Conservation (phyloP, 1,140 invertebrate species). For the Trinorchestia longiramus region DNA sequence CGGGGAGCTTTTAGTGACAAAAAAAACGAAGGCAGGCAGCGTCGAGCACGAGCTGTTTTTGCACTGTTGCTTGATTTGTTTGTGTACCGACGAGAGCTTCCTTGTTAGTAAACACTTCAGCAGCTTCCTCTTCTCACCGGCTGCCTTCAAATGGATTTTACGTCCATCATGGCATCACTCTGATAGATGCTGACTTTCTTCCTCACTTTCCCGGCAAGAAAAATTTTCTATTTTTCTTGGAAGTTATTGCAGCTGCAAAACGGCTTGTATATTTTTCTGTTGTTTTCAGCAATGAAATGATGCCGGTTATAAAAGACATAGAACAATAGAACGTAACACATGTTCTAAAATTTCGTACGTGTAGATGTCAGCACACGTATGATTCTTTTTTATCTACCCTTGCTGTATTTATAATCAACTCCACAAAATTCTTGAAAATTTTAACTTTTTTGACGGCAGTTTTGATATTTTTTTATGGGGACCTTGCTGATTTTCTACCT, state of each 20-base stretch:
- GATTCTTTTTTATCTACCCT: no score
- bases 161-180: neutral
- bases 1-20: neutral
- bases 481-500: no score
- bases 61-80: slow-evolving; percentile 14
- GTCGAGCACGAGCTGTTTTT: neutral
- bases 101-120: slow-evolving; percentile 42
- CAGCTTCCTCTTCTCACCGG: neutral
- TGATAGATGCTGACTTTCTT: neutral
- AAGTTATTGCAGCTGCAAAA: neutral
- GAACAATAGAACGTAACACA: neutral
- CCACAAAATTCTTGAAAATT: no score
- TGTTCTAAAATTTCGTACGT: neutral
- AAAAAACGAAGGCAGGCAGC: neutral
- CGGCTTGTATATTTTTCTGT: neutral
- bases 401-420: no score
- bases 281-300: neutral
- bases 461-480: no score
- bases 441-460: no score
- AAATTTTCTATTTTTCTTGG: neutral
- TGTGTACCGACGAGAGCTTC: neutral
- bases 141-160: neutral
- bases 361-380: no score
- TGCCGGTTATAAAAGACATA: neutral
- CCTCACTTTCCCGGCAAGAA: neutral